Conservation (phyloP, 2,113 vertebrate species). For the Muntiacus muntjak region DNA sequence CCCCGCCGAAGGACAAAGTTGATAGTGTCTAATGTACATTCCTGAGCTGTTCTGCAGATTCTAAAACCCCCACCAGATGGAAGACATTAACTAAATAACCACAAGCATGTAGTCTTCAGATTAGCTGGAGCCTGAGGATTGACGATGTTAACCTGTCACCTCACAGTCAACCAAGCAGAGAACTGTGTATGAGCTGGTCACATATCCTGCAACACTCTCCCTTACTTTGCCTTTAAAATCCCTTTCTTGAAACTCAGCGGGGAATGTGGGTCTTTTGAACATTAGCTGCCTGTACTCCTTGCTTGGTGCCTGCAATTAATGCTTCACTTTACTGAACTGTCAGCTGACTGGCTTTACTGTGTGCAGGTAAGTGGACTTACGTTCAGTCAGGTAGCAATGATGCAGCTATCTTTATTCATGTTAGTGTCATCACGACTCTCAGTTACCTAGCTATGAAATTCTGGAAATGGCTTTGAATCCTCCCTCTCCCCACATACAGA, state of each 20-base stretch:
- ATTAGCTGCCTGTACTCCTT: background rate
- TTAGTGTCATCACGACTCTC: background rate
- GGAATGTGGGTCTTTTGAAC: background rate
- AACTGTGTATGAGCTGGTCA: background rate
- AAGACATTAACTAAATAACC: background rate
- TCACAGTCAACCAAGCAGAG: background rate
- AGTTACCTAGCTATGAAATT: background rate
- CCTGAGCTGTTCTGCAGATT: background rate
- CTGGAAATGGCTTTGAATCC: background rate
- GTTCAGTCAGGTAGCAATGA: background rate
- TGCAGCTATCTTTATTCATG: background rate
- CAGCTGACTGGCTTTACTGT: background rate
- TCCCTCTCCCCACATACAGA: background rate
- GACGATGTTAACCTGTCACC: background rate
- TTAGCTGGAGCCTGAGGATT: background rate
- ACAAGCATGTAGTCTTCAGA: background rate
- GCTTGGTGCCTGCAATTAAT: background rate
- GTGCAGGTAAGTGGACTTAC: background rate
- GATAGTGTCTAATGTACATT: background rate
- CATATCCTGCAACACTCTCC: background rate
- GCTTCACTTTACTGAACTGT: background rate
- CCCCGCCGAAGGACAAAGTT: background rate
- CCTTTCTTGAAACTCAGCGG: background rate
- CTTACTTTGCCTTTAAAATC: background rate
- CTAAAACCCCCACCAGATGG: background rate